Conservation (phyloP, 2,113 vertebrate species). For the Plestiodon gilberti region DNA sequence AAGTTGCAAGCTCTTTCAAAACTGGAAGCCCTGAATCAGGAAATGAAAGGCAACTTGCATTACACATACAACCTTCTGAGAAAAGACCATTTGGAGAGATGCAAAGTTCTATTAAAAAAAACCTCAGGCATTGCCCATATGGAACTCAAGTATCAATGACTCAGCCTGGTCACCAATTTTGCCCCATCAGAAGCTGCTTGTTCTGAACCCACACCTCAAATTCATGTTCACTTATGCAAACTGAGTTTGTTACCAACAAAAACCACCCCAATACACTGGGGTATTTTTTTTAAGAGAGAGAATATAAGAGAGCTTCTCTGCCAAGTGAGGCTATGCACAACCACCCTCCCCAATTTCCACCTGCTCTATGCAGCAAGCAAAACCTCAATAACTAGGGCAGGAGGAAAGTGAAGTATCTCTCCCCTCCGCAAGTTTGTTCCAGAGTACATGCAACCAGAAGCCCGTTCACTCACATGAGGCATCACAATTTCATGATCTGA, state of each 20-base stretch:
- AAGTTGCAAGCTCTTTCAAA: slow-evolving; percentile 43
- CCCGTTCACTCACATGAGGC: neutral
- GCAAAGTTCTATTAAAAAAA: neutral
- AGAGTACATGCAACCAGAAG: neutral
- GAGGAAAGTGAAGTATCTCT: neutral
- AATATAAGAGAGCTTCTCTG: neutral
- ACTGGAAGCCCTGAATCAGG: slow-evolving; percentile 16
- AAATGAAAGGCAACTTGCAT: neutral
- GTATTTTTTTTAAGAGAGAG: neutral
- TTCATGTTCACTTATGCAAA: neutral
- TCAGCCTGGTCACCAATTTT: neutral
- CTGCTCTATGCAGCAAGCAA: neutral
- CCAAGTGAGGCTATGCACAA: neutral
- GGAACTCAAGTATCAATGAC: neutral
- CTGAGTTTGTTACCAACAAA: neutral
- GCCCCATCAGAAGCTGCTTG: neutral
- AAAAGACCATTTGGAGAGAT: neutral
- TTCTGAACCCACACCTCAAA: too few relatives aligned
- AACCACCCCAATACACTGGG: neutral
- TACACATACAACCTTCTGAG: neutral
- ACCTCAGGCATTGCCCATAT: neutral
- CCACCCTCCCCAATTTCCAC: neutral
- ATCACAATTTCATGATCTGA: neutral
- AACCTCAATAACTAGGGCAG: neutral
- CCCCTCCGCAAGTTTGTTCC: neutral